These are phyloP conservation scores for Cryptus viduatorius DNA, from an alignment of 2,888 invertebrate species.

Conservation along the genomic window DNA sequence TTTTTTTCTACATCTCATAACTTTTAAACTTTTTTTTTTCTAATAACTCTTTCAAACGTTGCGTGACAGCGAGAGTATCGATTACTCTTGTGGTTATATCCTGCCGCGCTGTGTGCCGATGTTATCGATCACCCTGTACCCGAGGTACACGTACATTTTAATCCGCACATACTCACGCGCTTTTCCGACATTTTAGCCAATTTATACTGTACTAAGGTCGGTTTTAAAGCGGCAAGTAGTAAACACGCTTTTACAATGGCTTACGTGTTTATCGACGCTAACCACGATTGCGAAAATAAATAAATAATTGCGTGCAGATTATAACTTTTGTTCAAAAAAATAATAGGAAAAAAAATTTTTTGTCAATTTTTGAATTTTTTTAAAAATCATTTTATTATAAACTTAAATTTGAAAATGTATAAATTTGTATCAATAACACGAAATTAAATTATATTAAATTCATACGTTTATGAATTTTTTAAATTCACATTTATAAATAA, in stretches of 20 bases:
- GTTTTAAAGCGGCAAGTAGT: neutral
- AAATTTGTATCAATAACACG: no score
- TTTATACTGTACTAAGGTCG: neutral
- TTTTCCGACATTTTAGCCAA: neutral
- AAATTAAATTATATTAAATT: no score
- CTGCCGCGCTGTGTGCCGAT: neutral
- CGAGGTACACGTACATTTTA: neutral
- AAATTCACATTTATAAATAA: no score
- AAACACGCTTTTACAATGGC: neutral
- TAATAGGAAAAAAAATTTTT: no score
- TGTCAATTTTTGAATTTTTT: no score
- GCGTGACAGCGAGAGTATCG: conserved; percentile 12
- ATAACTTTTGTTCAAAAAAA: no score
- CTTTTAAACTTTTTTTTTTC: neutral
- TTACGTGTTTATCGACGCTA: neutral
- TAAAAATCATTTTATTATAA: no score
- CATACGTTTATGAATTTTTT: no score
- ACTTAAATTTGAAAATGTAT: no score
- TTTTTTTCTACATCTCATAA: neutral
- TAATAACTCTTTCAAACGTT: neutral
- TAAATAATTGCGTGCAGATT: no score
- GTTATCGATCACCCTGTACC: neutral
- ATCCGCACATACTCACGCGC: neutral
- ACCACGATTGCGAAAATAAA: neutral
- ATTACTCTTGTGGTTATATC: neutral